Base-by-base conservation (phyloP, 1,140 invertebrate species). In the Tenebrio molitor region DNA sequence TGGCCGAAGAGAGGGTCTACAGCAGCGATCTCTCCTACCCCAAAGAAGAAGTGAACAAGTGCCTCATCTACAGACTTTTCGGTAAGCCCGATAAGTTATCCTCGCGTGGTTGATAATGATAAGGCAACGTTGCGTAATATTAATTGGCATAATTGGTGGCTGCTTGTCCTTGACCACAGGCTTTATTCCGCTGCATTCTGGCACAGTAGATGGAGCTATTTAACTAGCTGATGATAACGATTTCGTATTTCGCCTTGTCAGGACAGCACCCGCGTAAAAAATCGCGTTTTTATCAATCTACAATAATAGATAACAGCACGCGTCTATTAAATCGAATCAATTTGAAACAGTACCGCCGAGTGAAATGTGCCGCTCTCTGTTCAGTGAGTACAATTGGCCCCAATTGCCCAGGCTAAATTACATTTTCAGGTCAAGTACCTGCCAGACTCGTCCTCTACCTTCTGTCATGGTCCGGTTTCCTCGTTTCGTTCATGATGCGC, bases 401-500 rank as follows among this genome's bases (percentile, higher is more conserved):
- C 14, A 29, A 68, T 7, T 17, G n/a, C 5, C 21, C 23, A 12
- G 25, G 15, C 17, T 7, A 68, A 29, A 29, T 29, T 8, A 29
- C 25, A 41, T 70, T 41, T 25, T 63, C 46, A 82, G 81, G 81
- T 16, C 81, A 83, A 74, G 81, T 83, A 33, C 90, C 91, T 65
- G 90, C 91, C 16, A 84, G 91, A 25, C 83, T 90, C 19, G 89
- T 91, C 7, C 83, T 92, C 1, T 92, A 92, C 78, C 85, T 92
- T 70, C 81, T 92, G 39, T 92, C 91, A 41, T 92, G 91, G 83
- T 87, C 89, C 17, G 90, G 91, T 15, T 92, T 91, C 76, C 83
- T 91, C 16, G 90, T 91, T 0, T 91, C 90, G 1, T 92, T 92
- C 76, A 91, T 92, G 90, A 91, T 92, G 90, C 84, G 91, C 36